Evolutionary conservation across 2,888 invertebrate genomes (phyloP), one percentile per base, ranked within the genome.

Genomic region (Chironomus riparius): DNA sequence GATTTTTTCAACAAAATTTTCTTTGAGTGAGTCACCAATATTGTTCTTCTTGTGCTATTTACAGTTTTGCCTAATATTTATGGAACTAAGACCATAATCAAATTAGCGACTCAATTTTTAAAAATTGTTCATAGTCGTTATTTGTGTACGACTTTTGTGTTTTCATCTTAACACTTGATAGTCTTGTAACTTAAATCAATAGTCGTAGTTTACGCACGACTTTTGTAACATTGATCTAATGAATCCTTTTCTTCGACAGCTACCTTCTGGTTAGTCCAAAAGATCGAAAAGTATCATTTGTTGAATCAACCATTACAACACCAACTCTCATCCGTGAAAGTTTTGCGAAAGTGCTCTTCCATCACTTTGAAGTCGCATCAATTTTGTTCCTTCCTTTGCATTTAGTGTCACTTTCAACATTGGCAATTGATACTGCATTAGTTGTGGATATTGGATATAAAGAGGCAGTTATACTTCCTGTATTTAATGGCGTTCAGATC

Each of bases 231-330:
- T 10, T 28, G 50, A 18, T 74, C 70, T 12, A 65, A 21, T 24
- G 12, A 2, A 1, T 10, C 1, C 77, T 68, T 78, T 65, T 74
- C 74, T 77, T 82, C 85, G 0, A 15, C 81, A 96, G 96, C 80
- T 90, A 95, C 82, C 88, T 95, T 47, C 86, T 97, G 70, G 91
- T 96, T 68, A 97, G 94, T 81, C 97, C 98, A 0, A 97, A 97
- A 83, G 97, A 96, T 80, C 88, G 96, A 22, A 91, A 94, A 82
- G 90, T 98, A 48, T 92, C 98, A 4, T 87, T 98, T 47, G 91
- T 98, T 21, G 98, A 98, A 84, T 96, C 95, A 4, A 86, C 97
- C 12, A 87, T 38, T 2, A 4, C 98, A 21, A 91, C 92, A 47
- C 92, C 90, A 3, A 92, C 94, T 0, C 83, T 89, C 76, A 92